Evolutionary conservation across 2,888 invertebrate genomes (phyloP).

Genomic region (Meloe dianella): DNA sequence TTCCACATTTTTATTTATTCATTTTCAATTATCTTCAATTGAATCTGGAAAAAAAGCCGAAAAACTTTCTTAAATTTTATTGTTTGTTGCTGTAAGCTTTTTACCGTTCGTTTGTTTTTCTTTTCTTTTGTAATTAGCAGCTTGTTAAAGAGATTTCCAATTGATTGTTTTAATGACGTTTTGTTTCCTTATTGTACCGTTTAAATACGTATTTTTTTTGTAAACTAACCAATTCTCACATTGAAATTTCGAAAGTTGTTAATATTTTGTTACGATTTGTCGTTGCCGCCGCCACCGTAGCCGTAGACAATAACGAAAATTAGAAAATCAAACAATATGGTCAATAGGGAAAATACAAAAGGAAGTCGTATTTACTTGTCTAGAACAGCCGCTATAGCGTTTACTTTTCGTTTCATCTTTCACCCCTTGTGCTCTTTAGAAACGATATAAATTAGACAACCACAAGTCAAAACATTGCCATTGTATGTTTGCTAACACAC

Average conservation of each 20-base stretch:
- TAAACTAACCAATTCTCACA: neutral
- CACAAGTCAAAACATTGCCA: slow-evolving; percentile 44
- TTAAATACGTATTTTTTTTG: neutral
- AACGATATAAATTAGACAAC: slow-evolving; percentile 37
- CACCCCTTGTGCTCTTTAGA: neutral
- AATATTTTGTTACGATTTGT: neutral
- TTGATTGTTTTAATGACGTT: neutral
- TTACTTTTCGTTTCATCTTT: neutral
- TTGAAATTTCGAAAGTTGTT: slow-evolving; percentile 1
- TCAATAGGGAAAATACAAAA: neutral
- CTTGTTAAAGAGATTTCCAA: neutral
- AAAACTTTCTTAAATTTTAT: too few species aligned
- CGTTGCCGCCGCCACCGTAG: neutral
- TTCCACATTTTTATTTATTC: too few species aligned
- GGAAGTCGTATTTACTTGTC: slow-evolving; percentile 1
- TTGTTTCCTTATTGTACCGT: neutral
- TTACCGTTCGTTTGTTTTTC: too few species aligned
- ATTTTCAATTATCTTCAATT: too few species aligned
- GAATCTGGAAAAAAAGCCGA: too few species aligned
- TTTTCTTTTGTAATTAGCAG: neutral
- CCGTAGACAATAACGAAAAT: neutral
- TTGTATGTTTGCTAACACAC: slow-evolving; percentile 34
- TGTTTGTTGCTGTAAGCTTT: too few species aligned
- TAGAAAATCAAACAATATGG: slow-evolving; percentile 3
- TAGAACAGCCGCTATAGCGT: neutral